Percentiles rank a stretch among this genome's conserved stretches.
phyloP scores from a whole-genome alignment of 2,888 invertebrate genomes.

The Petrophora chlorosata region DNA sequence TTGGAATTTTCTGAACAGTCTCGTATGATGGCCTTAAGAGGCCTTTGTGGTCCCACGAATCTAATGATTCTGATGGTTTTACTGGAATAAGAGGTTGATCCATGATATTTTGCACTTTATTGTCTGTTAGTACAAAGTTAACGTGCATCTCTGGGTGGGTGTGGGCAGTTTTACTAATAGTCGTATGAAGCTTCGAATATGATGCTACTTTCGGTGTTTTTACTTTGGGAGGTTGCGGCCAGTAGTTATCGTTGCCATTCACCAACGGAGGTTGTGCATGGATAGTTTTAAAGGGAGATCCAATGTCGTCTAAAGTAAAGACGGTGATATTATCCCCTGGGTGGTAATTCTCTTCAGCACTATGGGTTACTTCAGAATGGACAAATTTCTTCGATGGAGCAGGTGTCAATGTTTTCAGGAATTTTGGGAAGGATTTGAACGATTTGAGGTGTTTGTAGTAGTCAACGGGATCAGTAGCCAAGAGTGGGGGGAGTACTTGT shows the following conservation, averaged over 20 bases:
- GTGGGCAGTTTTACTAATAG: conserved; percentile 30
- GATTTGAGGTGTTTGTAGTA: conserved; percentile 55
- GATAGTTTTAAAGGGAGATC: conserved; percentile 52
- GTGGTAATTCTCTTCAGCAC: conserved; percentile 19
- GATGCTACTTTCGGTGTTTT: conserved; percentile 19
- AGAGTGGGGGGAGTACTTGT: conserved; percentile 43
- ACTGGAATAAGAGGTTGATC: conserved; percentile 27
- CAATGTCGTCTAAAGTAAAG: conserved; percentile 52
- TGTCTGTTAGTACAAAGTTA: conserved; percentile 42
- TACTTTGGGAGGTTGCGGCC: conserved; percentile 20
- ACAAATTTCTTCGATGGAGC: background rate
- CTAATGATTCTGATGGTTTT: conserved; percentile 24
- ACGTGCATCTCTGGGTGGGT: conserved; percentile 37
- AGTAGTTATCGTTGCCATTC: conserved; percentile 36
- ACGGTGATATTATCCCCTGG: conserved; percentile 55
- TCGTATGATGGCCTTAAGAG: conserved; percentile 42
- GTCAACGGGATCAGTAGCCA: conserved; percentile 53
- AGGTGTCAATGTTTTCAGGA: conserved; percentile 48
- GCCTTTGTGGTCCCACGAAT: conserved; percentile 34
- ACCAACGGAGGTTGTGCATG: conserved; percentile 45
- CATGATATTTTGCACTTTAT: conserved; percentile 43
- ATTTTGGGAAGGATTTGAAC: conserved; percentile 55
- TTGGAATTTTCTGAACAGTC: conserved; percentile 46
- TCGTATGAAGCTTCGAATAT: conserved; percentile 30
- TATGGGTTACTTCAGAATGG: too few relatives aligned